Evolutionary conservation across 1,140 invertebrate species (phyloP).

Genomic region (Lepidurus apus): DNA sequence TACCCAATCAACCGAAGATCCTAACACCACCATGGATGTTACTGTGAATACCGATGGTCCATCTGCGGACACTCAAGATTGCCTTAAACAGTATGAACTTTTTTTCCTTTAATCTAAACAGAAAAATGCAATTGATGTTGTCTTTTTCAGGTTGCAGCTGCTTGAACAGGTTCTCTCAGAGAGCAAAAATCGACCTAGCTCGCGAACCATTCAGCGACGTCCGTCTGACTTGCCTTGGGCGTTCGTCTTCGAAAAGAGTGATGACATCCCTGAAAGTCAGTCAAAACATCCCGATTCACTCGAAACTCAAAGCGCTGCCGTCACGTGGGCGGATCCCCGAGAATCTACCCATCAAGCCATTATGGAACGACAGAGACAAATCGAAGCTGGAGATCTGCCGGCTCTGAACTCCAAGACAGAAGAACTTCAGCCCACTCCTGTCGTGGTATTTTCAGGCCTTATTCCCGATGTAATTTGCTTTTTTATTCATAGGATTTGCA

Average conservation of each 20-base stretch:
- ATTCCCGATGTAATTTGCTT: background rate
- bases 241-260: background rate
- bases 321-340: constrained; percentile 26
- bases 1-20: background rate
- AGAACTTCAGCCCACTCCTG: background rate
- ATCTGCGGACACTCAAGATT: background rate
- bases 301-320: constrained; percentile 4
- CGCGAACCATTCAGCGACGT: background rate
- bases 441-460: background rate
- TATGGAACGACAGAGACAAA: constrained; percentile 1
- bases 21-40: background rate
- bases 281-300: background rate
- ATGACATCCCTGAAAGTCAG: background rate
- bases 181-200: background rate
- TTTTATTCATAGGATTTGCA: background rate
- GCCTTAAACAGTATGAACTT: background rate
- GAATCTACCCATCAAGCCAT: constrained; percentile 11
- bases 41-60: background rate
- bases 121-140: background rate
- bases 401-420: background rate
- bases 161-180: constrained; percentile 1
- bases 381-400: background rate
- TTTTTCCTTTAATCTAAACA: background rate
- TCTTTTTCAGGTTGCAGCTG: background rate
- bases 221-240: background rate